Base-by-base conservation (phyloP, 92 coral and sea anemone genomes). In the Paramuricea clavata region DNA sequence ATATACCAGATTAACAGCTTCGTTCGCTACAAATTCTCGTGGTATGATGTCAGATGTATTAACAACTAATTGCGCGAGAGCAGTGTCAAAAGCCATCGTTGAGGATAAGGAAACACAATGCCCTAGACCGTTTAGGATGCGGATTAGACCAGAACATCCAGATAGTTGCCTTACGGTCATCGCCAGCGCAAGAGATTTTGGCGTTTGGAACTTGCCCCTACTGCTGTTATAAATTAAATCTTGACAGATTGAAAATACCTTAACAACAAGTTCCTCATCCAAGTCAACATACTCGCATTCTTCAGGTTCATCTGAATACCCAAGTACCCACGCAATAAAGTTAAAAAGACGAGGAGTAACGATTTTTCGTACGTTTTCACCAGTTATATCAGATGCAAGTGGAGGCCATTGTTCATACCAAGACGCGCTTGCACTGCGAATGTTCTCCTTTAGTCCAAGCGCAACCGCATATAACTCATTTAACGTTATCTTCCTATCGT, bases 331-430 rank as follows among this genome's bases (percentile, higher is more conserved):
- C 49, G 90, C 8, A 65, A 86, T 61, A 49, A 86, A 86, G 74
- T 77, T 86, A 36, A 86, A 86, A 9, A 78, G 64, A 26, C 23
- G 43, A 78, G 90, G 90, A 52, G 76, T 42, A 15, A 86, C 89
- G 28, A 86, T 25, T 75, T 65, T 86, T 22, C 47, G 49, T 32
- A 86, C 89, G 59, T 67, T 86, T 25, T 68, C 89, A 60, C 77
- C 84, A n/a, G n/a, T n/a, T n/a, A n/a, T n/a, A n/a, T n/a, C n/a
- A n/a, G n/a, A n/a, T n/a, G n/a, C n/a, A n/a, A 32, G 85, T 76
- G 85, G 89, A 75, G 85, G 89, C 79, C 89, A 86, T 44, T 69
- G 68, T 49, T 86, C 78, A 60, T 86, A 86, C 89, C 85, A 78
- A 35, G 85, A 36, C 12, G 76, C 61, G 15, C 30, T 13, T 21